Evolutionary conservation across 2,113 vertebrate species (phyloP), one percentile per base, ranked within the genome.

Genomic region (Myotis brandtii): DNA sequence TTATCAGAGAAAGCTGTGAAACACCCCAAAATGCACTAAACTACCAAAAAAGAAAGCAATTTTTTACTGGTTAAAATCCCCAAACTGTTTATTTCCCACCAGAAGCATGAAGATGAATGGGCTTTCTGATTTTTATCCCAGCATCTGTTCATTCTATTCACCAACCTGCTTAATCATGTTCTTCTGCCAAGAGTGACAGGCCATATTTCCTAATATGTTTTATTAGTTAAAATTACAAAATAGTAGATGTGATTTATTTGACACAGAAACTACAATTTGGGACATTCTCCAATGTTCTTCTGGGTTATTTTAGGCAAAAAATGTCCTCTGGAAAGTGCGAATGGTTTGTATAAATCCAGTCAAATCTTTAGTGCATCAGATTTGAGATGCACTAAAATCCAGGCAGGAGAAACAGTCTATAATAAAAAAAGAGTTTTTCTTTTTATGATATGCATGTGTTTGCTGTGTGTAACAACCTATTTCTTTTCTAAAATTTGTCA

Each of bases 141-240:
- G 88, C 95, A 97, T 96, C 96, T 98, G 97, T 89, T 97, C 94
- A 67, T 18, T 97, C 83, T 75, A 72, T 0, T 94, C 4, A 37
- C 40, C 50, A 93, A 91, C 95, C 85, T 96, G 43, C 66, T 96
- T 86, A 66, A 96, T 97, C 95, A 91, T 95, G 21, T 92, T 80
- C 16, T 94, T 1, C 40, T 96, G 87, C 91, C 96, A 98, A 90
- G 13, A 9, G 50, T 93, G 90, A 85, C 83, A 95, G 94, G 90
- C 14, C 25, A 86, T 46, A 76, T 96, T 97, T 96, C 25, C 52
- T 92, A 83, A 96, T 96, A 93, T 50, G 62, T 66, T 96, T 97
- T 95, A 97, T 93, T 97, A 84, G 40, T 88, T 93, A 88, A 94
- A 96, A 87, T 95, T 94, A 92, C 14, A 52, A 87, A 93, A 93